Conservation (phyloP, 2,888 invertebrate genomes). For the Lithosia quadra region DNA sequence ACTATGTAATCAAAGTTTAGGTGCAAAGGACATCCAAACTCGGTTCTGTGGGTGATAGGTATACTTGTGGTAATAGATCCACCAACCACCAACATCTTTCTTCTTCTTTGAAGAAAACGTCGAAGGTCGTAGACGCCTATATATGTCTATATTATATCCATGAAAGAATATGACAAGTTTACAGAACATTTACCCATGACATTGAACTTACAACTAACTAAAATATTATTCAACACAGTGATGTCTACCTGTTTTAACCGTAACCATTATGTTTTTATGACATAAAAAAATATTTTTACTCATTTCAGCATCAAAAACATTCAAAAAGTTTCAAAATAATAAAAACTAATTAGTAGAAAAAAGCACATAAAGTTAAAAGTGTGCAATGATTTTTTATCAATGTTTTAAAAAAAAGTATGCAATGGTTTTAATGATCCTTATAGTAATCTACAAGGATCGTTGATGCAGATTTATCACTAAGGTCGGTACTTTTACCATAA, state of each 20-base stretch:
- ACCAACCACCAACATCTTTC: not conserved
- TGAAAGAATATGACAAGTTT: too few relatives aligned
- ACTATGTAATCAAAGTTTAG: not conserved
- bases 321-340: slow-evolving; percentile 3
- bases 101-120: not conserved
- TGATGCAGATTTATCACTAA: not conserved
- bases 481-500: not conserved
- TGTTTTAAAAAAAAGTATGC: too few relatives aligned
- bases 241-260: not conserved
- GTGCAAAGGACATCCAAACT: not conserved
- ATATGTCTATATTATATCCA: too few relatives aligned
- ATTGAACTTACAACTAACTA: not conserved
- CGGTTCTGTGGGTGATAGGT: not conserved
- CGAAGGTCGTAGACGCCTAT: too few relatives aligned
- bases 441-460: not conserved
- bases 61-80: not conserved
- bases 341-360: not conserved
- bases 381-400: not conserved
- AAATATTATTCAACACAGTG: not conserved
- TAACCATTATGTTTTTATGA: not conserved
- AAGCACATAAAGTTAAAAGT: not conserved
- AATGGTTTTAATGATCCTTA: too few relatives aligned
- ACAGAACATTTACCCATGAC: too few relatives aligned
- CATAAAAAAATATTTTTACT: not conserved
- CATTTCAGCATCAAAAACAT: not conserved